Evolutionary conservation across 64 coral and sea anemone species (phyloP).

Genomic region (Montipora efflorescens): DNA sequence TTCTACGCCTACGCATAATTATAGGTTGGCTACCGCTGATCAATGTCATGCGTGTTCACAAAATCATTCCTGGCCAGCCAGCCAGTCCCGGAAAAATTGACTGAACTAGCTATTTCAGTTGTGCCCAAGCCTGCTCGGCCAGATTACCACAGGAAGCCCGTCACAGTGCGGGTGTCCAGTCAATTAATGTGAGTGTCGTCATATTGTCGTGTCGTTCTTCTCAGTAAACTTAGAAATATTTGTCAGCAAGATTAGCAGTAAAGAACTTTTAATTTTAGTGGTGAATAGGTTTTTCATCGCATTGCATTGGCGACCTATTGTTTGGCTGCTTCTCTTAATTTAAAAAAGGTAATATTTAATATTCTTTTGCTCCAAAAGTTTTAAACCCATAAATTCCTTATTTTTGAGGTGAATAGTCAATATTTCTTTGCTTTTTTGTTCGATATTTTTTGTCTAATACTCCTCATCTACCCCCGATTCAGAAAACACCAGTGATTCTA

Average conservation of each 20-base stretch:
- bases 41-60: background rate
- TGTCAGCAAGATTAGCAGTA: background rate
- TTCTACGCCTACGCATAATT: slow-evolving; percentile 1
- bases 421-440: background rate
- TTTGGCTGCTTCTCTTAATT: too few species aligned
- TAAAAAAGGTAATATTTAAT: too few species aligned
- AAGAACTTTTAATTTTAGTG: too few species aligned
- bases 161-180: background rate
- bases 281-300: too few species aligned
- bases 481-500: background rate
- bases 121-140: background rate
- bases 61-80: background rate
- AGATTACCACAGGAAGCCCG: background rate
- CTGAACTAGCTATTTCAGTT: background rate
- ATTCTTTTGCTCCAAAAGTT: background rate
- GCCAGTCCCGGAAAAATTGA: background rate
- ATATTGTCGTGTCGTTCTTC: background rate
- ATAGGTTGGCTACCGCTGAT: background rate
- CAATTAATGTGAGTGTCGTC: background rate
- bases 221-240: background rate
- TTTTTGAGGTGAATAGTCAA: background rate
- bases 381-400: slow-evolving; percentile 6
- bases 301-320: too few species aligned
- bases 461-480: slow-evolving; percentile 12
- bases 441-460: background rate